A percentile compares a stretch with the other conserved stretches of the same genome.
Evolutionary conservation across 1,140 invertebrate species (phyloP).

Genomic region (Branchinecta lindahli): DNA sequence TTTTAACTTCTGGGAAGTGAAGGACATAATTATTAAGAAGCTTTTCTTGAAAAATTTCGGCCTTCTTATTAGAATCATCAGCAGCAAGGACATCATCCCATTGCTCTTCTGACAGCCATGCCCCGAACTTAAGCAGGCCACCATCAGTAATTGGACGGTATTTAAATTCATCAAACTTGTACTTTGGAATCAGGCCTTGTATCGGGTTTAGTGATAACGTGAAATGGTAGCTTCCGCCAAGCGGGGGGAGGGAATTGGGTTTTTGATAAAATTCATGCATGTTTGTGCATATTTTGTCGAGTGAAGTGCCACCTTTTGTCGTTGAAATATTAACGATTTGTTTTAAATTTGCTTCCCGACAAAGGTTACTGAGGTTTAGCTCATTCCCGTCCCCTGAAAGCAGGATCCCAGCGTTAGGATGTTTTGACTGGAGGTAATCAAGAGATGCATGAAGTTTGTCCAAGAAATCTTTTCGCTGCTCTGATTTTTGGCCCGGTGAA

Average conservation of each 20-base stretch:
- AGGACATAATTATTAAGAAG: not conserved
- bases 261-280: slow-evolving; percentile 7
- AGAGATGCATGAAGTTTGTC: not conserved
- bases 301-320: not conserved
- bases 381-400: not conserved
- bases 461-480: not conserved
- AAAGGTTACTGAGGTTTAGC: not conserved
- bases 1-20: not conserved
- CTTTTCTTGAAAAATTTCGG: slow-evolving; percentile 10
- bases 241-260: slow-evolving; percentile 1
- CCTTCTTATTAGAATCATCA: not conserved
- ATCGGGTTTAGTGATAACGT: not conserved
- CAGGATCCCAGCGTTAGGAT: slow-evolving; percentile 4
- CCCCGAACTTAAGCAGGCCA: not conserved
- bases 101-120: slow-evolving; percentile 3
- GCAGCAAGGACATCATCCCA: slow-evolving; percentile 1
- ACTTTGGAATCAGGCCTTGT: not conserved
- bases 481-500: slow-evolving; percentile 6
- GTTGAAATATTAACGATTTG: not conserved
- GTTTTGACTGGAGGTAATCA: slow-evolving; percentile 8
- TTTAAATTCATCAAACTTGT: slow-evolving; percentile 7
- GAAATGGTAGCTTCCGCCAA: not conserved
- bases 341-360: not conserved
- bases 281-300: not conserved
- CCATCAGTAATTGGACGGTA: not conserved